Percentiles rank a stretch among this genome's conserved stretches.
Conservation (phyloP, 2,888 invertebrate species). For the Ophioninae sp. region DNA sequence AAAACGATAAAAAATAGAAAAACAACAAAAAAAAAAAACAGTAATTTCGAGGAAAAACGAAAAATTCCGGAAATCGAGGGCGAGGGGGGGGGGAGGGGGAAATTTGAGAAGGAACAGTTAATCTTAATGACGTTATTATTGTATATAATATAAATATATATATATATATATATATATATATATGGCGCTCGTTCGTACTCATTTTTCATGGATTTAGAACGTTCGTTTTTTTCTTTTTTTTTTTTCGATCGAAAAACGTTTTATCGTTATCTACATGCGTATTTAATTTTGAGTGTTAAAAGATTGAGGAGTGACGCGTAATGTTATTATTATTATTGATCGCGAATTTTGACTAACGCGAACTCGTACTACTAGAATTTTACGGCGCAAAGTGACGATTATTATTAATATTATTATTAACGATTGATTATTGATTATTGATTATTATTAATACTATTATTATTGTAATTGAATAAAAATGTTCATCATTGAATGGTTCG, state of each 20-base stretch:
- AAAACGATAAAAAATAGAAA: constrained; percentile 6
- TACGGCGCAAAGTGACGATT: constrained; percentile 42
- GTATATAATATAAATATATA: constrained; percentile 63
- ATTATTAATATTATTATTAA: constrained; percentile 54
- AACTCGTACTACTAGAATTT: constrained; percentile 59
- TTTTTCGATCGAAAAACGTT: too few relatives aligned
- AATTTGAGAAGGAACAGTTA: constrained; percentile 34
- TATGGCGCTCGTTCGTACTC: constrained; percentile 66
- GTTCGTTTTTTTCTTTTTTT: too few relatives aligned
- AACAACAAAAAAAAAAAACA: constrained; percentile 22
- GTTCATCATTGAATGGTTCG: constrained; percentile 49
- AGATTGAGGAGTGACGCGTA: constrained; percentile 18
- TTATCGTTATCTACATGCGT: constrained; percentile 28
- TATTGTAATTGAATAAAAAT: constrained; percentile 62
- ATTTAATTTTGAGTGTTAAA: constrained; percentile 49
- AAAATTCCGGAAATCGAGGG: constrained; percentile 4
- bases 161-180: constrained; percentile 61
- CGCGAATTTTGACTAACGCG: constrained; percentile 38
- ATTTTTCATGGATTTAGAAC: constrained; percentile 63
- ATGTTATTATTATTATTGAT: constrained; percentile 39
- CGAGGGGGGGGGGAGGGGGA: constrained; percentile 2
- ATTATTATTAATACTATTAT: constrained; percentile 44
- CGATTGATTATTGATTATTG: constrained; percentile 13
- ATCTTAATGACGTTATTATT: constrained; percentile 60
- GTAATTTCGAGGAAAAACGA: constrained; percentile 6